A percentile compares a stretch with the other conserved stretches of the same genome.
These are phyloP conservation scores for Luehdorfia chinensis DNA, from an alignment of 1,140 invertebrate species.

Conservation along the genomic window DNA sequence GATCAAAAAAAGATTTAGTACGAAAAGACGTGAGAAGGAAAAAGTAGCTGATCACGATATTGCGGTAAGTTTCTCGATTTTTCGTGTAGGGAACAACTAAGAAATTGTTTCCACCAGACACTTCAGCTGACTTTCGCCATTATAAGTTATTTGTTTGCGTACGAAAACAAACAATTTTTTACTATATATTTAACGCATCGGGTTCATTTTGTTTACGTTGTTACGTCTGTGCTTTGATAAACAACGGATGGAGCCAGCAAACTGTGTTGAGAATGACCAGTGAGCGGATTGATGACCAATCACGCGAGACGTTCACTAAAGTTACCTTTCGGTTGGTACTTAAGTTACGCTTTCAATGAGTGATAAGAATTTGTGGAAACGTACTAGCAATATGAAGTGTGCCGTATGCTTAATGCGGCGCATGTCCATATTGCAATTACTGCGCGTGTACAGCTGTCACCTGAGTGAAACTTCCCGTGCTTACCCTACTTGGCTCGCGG, in stretches of 20 bases:
- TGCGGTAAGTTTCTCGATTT: not conserved
- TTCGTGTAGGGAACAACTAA: no score
- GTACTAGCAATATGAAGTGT: conserved; percentile 21
- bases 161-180: conserved; percentile 62
- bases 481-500: conserved; percentile 25
- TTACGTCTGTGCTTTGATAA: conserved; percentile 47
- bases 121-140: no score
- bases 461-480: conserved; percentile 20
- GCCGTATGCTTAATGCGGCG: conserved; percentile 25
- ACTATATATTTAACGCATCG: conserved; percentile 35
- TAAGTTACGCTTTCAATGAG: conserved; percentile 2
- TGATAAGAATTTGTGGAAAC: not conserved
- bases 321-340: not conserved
- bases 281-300: conserved; percentile 25
- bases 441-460: conserved; percentile 23
- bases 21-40: conserved; percentile 27
- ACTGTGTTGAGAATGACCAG: conserved; percentile 26
- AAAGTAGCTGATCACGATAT: not conserved
- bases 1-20: conserved; percentile 36
- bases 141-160: no score
- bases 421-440: conserved; percentile 26
- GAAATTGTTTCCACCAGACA: no score
- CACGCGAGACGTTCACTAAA: conserved; percentile 6
- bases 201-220: conserved; percentile 52
- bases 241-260: conserved; percentile 42